Conservation (phyloP, 2,888 invertebrate genomes). For the Cephus pygmeus region DNA sequence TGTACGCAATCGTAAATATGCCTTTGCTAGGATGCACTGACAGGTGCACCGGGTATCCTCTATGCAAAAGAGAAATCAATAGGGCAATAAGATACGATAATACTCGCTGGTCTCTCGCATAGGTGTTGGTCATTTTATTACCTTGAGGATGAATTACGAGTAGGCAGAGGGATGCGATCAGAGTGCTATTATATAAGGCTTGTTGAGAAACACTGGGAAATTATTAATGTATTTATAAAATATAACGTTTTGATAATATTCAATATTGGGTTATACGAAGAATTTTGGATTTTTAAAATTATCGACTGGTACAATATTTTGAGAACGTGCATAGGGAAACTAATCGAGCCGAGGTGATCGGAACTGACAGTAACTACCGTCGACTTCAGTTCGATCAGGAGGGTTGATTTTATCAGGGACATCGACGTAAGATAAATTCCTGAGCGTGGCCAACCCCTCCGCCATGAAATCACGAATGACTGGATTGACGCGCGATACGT, state of each 20-base stretch:
- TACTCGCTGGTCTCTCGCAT: neutral
- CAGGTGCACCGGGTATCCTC: neutral
- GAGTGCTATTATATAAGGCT: neutral
- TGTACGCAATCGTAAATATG: neutral
- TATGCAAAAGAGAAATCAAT: neutral
- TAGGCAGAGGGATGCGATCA: neutral
- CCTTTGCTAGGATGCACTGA: neutral
- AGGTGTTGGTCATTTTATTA: neutral
- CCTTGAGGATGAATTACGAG: neutral
- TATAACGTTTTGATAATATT: no score
- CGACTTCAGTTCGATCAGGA: conserved; percentile 10
- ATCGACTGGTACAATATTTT: neutral
- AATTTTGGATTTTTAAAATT: neutral
- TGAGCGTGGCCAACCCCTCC: conserved; percentile 3
- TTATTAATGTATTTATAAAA: no score
- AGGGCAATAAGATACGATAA: neutral
- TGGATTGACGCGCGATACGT: neutral
- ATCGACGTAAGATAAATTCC: conserved; percentile 15
- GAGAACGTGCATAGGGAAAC: neutral
- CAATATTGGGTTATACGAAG: neutral
- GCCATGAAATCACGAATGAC: neutral
- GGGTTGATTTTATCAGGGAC: conserved; percentile 35
- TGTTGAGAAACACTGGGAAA: no score
- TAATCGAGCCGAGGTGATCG: neutral
- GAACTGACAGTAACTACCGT: conserved; percentile 3